Evolutionary conservation across 2,888 invertebrate genomes (phyloP).

Genomic region (Pseudoips prasinana): DNA sequence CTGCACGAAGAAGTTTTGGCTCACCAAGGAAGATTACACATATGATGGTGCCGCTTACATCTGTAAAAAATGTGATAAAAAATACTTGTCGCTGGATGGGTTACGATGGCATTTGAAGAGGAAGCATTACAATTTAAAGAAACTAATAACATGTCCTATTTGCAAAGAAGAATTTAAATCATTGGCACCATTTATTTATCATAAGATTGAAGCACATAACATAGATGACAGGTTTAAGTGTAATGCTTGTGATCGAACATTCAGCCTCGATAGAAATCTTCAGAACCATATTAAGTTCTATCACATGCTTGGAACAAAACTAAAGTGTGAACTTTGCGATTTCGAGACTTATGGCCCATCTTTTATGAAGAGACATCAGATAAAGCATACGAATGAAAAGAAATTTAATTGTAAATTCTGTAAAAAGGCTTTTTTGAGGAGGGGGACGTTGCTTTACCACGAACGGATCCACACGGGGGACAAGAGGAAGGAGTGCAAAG

Average conservation of each 20-base stretch:
- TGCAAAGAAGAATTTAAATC: conserved; percentile 48
- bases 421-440: conserved; percentile 65
- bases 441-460: conserved; percentile 51
- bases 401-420: conserved; percentile 70
- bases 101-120: conserved; percentile 51
- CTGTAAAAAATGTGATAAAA: conserved; percentile 51
- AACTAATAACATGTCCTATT: conserved; percentile 48
- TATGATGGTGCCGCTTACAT: conserved; percentile 38
- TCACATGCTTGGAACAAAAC: conserved; percentile 63
- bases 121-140: conserved; percentile 54
- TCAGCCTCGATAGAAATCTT: conserved; percentile 54
- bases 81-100: conserved; percentile 45
- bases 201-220: conserved; percentile 55
- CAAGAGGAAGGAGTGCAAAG: conserved; percentile 54
- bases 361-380: conserved; percentile 57
- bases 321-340: conserved; percentile 58
- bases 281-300: conserved; percentile 56
- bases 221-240: conserved; percentile 62
- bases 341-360: conserved; percentile 57
- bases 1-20: conserved; percentile 38
- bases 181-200: conserved; percentile 43
- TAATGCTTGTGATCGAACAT: conserved; percentile 58
- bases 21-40: conserved; percentile 48
- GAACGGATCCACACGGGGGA: conserved; percentile 70
- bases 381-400: conserved; percentile 62